Percentiles rank a stretch among this genome's conserved stretches.
Evolutionary conservation across 2,888 invertebrate genomes (phyloP).

Genomic region (Polydrusus pterygomalis): DNA sequence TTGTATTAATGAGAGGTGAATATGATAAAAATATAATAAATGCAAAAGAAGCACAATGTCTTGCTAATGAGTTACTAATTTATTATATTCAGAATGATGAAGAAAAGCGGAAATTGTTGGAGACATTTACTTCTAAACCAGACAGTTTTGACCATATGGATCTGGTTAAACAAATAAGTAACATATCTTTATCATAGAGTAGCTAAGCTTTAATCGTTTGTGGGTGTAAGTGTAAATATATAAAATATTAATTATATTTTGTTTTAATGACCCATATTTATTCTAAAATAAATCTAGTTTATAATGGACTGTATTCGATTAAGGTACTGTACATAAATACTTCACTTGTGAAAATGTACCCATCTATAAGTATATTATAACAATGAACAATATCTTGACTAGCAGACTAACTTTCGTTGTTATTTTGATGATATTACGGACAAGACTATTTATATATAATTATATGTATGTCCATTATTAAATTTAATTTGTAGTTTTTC

Average conservation of each 20-base stretch:
- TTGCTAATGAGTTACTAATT: constrained; percentile 89
- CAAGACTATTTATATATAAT: too few species aligned
- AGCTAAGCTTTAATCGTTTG: background rate
- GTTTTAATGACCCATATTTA: too few species aligned
- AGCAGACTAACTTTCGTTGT: too few species aligned
- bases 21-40: constrained; percentile 86
- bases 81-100: constrained; percentile 84
- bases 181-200: constrained; percentile 68
- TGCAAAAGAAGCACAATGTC: constrained; percentile 87
- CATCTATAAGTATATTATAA: too few species aligned
- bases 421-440: too few species aligned
- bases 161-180: constrained; percentile 84
- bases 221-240: background rate
- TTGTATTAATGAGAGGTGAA: constrained; percentile 90
- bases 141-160: constrained; percentile 89
- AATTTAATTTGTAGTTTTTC: too few species aligned
- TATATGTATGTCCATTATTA: too few species aligned
- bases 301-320: too few species aligned
- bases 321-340: too few species aligned
- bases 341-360: too few species aligned
- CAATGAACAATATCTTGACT: too few species aligned
- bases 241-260: background rate
- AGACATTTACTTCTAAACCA: constrained; percentile 82
- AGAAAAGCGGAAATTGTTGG: constrained; percentile 78
- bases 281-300: too few species aligned